Base-by-base conservation (phyloP, 2,113 vertebrate genomes). In the Amphiprion ocellaris region DNA sequence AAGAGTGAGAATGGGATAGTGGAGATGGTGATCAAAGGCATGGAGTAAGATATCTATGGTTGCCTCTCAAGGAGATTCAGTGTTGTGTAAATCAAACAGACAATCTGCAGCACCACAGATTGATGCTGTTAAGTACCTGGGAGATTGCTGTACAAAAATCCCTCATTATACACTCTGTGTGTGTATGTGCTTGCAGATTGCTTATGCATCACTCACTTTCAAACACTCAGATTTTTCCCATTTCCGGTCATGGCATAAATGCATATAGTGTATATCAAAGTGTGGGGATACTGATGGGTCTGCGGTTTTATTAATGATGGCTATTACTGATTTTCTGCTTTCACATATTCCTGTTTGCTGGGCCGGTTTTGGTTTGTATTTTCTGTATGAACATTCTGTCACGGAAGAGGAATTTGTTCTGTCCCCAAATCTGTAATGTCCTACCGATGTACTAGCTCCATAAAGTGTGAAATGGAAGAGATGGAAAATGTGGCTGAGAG, bases 391-490 rank as follows among this genome's bases (percentile, higher is more conserved):
- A 28, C 53, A 47, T 8, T n/a, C 50, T 24, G 67, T 66, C 69
- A 85, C 4, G 4, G 62, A 73, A 74, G 67, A 81, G 49, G 62
- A 69, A 82, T 81, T 59, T 21, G 30, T 15, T 65, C 46, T 23
- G 19, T 70, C 26, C 28, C 50, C 26, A 73, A 58, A 82, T 77
- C 79, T 77, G 64, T 79, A 70, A 77, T 81, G 63, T 59, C 67
- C 72, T 19, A 56, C 49, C 44, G 41, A 88, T 81, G 61, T 69
- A 69, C 60, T 21, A 69, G 77, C 87, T 88, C 83, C 78, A 82
- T 74, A 81, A 85, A 79, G 69, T 89, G 78, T 89, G 87, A 88
- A 90, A 89, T 91, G 76, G 67, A 81, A 86, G 71, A 37, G 75
- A 82, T 64, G 30, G 69, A 74, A 83, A 80, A 82, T 81, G 67